Conservation (phyloP, 2,797 vertebrate species). For the Pagetopsis macropterus region DNA sequence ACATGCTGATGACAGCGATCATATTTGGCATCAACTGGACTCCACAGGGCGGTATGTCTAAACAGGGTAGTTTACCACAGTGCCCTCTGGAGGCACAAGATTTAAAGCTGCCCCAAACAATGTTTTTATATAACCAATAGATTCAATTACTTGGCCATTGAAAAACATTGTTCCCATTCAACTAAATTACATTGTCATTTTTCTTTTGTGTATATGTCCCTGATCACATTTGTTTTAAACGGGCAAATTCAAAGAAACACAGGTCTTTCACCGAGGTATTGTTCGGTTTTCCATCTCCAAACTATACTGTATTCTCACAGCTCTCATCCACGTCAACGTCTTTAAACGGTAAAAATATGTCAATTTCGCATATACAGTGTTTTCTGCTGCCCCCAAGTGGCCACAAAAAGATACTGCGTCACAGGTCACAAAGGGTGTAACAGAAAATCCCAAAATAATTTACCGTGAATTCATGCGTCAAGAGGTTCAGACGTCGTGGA, state of each 20-base stretch:
- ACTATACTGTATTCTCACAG: not conserved
- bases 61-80: slow-evolving; percentile 7
- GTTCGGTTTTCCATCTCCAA: not conserved
- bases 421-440: not conserved
- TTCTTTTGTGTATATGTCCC: too few species aligned
- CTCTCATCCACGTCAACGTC: not conserved
- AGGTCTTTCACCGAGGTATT: not conserved
- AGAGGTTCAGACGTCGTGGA: not conserved
- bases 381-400: slow-evolving; percentile 29
- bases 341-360: not conserved
- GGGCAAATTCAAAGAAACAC: too few species aligned
- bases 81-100: slow-evolving; percentile 2
- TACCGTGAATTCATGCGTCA: not conserved
- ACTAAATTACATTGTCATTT: too few species aligned
- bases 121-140: not conserved
- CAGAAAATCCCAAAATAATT: not conserved
- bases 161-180: not conserved
- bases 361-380: not conserved
- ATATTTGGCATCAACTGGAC: slow-evolving; percentile 39
- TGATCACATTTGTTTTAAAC: too few species aligned
- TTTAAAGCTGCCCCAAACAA: slow-evolving; percentile 27
- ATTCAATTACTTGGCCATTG: not conserved
- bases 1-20: slow-evolving; percentile 28
- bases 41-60: slow-evolving; percentile 39
- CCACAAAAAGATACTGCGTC: not conserved